A percentile compares a stretch with the other conserved stretches of the same genome.
These are phyloP conservation scores for Tringa solitaria DNA, from an alignment of 2,113 vertebrate genomes.

Conservation along the genomic window DNA sequence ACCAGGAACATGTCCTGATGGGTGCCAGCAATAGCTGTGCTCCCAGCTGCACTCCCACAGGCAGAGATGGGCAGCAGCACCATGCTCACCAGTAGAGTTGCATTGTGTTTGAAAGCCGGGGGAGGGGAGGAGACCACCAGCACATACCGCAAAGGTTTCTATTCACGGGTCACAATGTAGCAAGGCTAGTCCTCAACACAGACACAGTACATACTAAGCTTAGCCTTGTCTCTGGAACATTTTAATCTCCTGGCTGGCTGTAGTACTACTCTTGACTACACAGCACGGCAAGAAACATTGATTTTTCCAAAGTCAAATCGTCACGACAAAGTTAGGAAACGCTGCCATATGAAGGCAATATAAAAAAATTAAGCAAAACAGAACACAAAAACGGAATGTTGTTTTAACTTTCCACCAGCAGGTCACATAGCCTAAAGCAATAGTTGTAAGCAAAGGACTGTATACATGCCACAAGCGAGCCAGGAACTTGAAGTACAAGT, in stretches of 20 bases:
- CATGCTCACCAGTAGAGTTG: neutral
- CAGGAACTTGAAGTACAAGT: neutral
- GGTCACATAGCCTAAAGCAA: neutral
- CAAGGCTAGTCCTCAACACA: neutral
- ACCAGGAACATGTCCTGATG: rapidly evolving
- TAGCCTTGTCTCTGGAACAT: neutral
- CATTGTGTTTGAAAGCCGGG: neutral
- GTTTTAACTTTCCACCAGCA: neutral
- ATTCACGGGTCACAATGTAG: rapidly evolving
- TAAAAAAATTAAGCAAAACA: neutral
- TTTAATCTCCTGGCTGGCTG: neutral
- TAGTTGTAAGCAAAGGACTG: neutral
- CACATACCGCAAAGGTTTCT: neutral
- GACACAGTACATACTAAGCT: neutral
- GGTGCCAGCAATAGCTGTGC: neutral
- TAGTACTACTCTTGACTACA: neutral
- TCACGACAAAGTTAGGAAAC: neutral
- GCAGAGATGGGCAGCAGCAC: neutral
- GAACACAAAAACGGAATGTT: neutral
- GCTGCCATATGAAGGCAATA: neutral
- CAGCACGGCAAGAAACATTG: neutral
- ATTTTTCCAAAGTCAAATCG: neutral
- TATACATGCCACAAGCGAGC: neutral
- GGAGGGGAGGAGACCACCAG: neutral
- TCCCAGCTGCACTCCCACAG: neutral